Base-by-base conservation (phyloP, 2,113 vertebrate species). In the Tursiops truncatus region DNA sequence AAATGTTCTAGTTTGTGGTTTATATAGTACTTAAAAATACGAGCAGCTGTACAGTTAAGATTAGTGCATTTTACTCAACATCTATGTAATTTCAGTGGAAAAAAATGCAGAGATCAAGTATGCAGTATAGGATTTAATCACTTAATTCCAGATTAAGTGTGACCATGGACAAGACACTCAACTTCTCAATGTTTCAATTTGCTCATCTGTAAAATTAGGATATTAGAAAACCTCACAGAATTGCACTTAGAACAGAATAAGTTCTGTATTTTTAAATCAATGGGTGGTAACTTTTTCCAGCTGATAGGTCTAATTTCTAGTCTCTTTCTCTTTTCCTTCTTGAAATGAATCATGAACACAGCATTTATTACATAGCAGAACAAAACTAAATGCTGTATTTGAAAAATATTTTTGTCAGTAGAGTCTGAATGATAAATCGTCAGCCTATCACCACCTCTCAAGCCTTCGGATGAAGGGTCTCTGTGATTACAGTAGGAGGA, bases 331-430 rank as follows among this genome's bases (percentile, higher is more conserved):
- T 88, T 89, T 95, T 92, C 73, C 67, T 83, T 96, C 65, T 89
- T 93, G 50, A 91, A 93, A 91, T 93, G 90, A 96, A 73, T 93
- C 81, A 91, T 74, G 31, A 95, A 31, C 25, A 88, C 10, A 89
- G 53, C 56, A 94, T 60, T 94, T 94, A 91, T 68, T 94, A 76
- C 44, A 87, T 2, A 95, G 8, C 25, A 91, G 41, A 58, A 91
- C 26, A 81, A 95, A 97, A 95, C 84, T 82, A 91, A 94, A 97
- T 86, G 86, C 20, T 79, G 10, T 92, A 84, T 96, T 92, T 85
- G 38, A 88, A 94, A 95, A 95, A 73, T 5, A 41, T 23, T 79
- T 81, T 87, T 92, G 70, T 90, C 60, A 76, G 9, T 73, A 65
- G 47, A 87, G 44, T 80, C 28, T 92, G 53, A 92, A 77, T 90